Evolutionary conservation across 2,888 invertebrate species (phyloP).

Genomic region (Melanostoma scalare): DNA sequence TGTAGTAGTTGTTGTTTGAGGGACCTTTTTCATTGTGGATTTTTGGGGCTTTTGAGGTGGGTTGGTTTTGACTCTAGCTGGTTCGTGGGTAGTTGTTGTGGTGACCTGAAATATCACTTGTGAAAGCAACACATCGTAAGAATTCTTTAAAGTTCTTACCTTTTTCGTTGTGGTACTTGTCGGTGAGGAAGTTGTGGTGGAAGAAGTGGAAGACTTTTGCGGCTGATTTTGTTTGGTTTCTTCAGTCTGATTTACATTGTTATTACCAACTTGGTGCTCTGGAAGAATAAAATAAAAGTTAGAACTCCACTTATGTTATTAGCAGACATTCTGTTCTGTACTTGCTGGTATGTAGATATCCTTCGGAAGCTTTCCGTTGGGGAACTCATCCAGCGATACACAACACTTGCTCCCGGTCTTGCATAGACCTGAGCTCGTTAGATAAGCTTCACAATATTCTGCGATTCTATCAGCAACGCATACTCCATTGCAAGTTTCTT

Average conservation of each 20-base stretch:
- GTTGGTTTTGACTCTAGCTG: conserved; percentile 78
- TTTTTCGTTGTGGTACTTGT: conserved; percentile 73
- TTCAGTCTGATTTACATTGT: conserved; percentile 61
- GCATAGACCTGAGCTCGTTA: conserved; percentile 88
- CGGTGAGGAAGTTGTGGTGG: conserved; percentile 54
- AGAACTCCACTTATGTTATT: conserved; percentile 65
- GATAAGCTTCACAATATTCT: conserved; percentile 93
- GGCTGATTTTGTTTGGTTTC: conserved; percentile 74
- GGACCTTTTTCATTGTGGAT: conserved; percentile 59
- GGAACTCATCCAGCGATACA: conserved; percentile 89
- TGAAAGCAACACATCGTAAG: not conserved
- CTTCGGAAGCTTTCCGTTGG: conserved; percentile 86
- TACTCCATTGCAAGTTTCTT: conserved; percentile 87
- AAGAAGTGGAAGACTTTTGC: conserved; percentile 10
- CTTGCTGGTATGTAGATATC: conserved; percentile 89
- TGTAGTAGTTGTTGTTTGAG: conserved; percentile 58
- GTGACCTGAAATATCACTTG: conserved; percentile 51
- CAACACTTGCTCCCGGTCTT: conserved; percentile 90
- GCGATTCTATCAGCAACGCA: conserved; percentile 92
- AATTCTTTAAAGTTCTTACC: conserved; percentile 7
- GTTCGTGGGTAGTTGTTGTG: conserved; percentile 77
- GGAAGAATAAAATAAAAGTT: conserved; percentile 4
- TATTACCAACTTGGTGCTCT: conserved; percentile 79
- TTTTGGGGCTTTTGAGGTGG: conserved; percentile 78
- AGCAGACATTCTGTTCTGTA: conserved; percentile 74